Evolutionary conservation across 2,888 invertebrate species (phyloP).

Genomic region (Epicampocera succincta): DNA sequence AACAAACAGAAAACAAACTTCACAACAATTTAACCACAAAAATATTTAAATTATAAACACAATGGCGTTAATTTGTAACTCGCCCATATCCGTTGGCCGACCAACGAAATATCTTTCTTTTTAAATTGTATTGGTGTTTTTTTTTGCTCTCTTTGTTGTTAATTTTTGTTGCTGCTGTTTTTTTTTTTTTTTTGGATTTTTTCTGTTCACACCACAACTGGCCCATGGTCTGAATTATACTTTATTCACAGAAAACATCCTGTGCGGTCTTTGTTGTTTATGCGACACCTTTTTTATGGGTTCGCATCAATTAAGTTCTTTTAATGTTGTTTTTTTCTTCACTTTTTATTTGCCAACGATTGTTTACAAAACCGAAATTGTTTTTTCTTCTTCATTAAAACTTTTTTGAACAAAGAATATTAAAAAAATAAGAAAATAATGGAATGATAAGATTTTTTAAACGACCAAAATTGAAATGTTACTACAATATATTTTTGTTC

Average conservation of each 20-base stretch:
- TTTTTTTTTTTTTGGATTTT: slow-evolving; percentile 2
- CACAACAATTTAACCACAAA: slow-evolving; percentile 17
- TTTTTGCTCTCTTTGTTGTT: too few relatives aligned
- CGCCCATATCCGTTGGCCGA: slow-evolving; percentile 56
- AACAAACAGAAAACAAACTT: background rate
- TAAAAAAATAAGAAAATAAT: background rate
- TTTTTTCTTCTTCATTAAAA: slow-evolving; percentile 16
- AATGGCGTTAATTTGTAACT: slow-evolving; percentile 67
- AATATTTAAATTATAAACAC: slow-evolving; percentile 55
- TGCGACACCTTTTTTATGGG: slow-evolving; percentile 69
- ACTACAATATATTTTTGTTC: background rate
- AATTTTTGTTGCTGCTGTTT: background rate
- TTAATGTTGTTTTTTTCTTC: slow-evolving; percentile 26
- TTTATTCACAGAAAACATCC: slow-evolving; percentile 53
- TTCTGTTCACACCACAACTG: slow-evolving; percentile 56
- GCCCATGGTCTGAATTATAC: slow-evolving; percentile 16
- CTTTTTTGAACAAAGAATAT: slow-evolving; percentile 52
- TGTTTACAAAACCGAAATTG: slow-evolving; percentile 28
- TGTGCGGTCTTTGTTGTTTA: slow-evolving; percentile 67
- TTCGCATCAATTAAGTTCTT: slow-evolving; percentile 67
- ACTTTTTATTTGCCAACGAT: slow-evolving; percentile 16
- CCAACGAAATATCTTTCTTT: slow-evolving; percentile 18
- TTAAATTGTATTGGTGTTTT: background rate
- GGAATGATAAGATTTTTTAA: background rate
- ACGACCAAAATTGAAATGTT: slow-evolving; percentile 37